Evolutionary conservation across 2,113 vertebrate genomes (phyloP), one percentile per base, ranked within the genome.

Genomic region (Antigone vipio): DNA sequence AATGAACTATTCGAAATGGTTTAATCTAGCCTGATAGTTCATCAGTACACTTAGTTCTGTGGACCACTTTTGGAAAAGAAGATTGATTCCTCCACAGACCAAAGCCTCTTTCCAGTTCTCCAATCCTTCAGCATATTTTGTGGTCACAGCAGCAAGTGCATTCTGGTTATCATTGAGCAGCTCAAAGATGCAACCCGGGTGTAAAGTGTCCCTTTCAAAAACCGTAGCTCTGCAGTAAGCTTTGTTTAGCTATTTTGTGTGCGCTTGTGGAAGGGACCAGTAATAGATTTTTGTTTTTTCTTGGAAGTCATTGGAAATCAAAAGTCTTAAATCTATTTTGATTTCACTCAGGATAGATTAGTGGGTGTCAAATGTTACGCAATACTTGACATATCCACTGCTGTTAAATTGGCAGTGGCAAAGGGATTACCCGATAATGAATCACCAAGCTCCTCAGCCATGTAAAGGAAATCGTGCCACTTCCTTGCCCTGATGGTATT

Each of bases 361-460:
- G 75, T 75, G 72, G 34, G 52, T 86, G 62, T 93, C 87, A 96
- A 85, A 62, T 87, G 87, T 88, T 95, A 73, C 38, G 84, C 92
- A 89, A 85, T 96, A 78, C 66, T 88, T 92, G 87, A 81, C 89
- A 85, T 89, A 95, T 82, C 68, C 77, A 32, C 76, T 76, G 82
- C 62, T 92, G 93, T 92, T 97, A 92, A 89, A 83, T 95, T 95
- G 73, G 38, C 91, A 18, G 9, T 80, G 89, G 69, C 93, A 94
- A 93, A 96, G 90, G 95, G 94, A 97, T 96, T 96, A 95, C 80
- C 80, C 38, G 29, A 76, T 84, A 95, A 88, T 96, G 89, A 97
- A 91, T 94, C 90, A 56, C 63, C 59, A 55, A 93, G 62, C 69
- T 92, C 68, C 92, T 80, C 74, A 96, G 95, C 88, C 15, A 12